Conservation (phyloP, 2,888 invertebrate genomes). For the Xylota sylvarum region DNA sequence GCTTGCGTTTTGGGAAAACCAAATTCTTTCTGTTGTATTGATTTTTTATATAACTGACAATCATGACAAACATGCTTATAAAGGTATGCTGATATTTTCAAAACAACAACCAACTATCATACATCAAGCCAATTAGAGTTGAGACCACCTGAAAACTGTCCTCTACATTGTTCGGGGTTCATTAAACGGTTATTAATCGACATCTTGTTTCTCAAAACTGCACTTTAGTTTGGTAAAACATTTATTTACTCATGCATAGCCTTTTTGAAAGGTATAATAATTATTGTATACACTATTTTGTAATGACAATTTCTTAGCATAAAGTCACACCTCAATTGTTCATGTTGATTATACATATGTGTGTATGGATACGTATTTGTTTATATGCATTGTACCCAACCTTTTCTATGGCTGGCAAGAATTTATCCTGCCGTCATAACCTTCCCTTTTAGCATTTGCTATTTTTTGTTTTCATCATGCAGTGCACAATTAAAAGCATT, state of each 20-base stretch:
- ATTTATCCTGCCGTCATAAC: conserved; percentile 32
- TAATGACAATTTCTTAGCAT: conserved; percentile 8
- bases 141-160: too few species aligned
- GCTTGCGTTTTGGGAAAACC: neutral
- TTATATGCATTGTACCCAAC: neutral
- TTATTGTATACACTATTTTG: neutral
- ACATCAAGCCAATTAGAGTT: too few species aligned
- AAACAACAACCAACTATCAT: too few species aligned
- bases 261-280: neutral
- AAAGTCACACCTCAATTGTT: conserved; percentile 30
- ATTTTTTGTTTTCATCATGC: conserved; percentile 41
- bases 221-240: neutral
- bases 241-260: neutral
- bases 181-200: too few species aligned
- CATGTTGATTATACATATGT: neutral
- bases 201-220: too few species aligned
- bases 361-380: neutral
- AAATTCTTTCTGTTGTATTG: neutral
- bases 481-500: conserved; percentile 54
- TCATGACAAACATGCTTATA: too few species aligned
- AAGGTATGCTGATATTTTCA: too few species aligned
- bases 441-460: conserved; percentile 34
- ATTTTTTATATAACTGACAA: neutral
- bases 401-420: conserved; percentile 17
- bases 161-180: too few species aligned